Evolutionary conservation across 2,888 invertebrate species (phyloP), one percentile per base, ranked within the genome.

Genomic region (Dysmachus trigonus): DNA sequence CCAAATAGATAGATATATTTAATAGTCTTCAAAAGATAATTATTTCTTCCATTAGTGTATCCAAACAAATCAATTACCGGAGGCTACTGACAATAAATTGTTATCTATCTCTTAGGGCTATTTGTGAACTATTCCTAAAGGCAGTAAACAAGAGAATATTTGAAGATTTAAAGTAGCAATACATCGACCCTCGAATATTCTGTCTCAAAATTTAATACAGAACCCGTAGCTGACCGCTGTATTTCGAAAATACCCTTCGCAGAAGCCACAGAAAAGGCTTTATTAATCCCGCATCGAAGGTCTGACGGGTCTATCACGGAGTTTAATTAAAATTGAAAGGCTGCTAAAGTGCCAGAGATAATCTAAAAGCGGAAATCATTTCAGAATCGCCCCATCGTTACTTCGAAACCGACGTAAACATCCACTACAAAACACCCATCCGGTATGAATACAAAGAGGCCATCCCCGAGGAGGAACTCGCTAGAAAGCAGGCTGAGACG

Each of bases 371-470:
- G 53, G 53, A 53, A 53, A 53, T 53, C 74, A 71, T 87, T 88
- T 76, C 92, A 97, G 97, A 97, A 93, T 96, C 97, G 90, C 96
- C 97, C 83, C 95, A 96, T 91, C 96, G 96, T 89, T 98, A 97
- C 94, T 95, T 97, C 91, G 97, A 97, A 93, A 96, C 97, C 92
- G 97, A 98, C 92, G 98, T 98, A 90, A 98, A 97, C 92, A 97
- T 98, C 92, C 98, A 98, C 93, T 98, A 97, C 94, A 94, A 96
- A 91, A 96, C 96, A 88, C 98, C 98, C 87, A 95, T 98, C 89
- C 94, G 97, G 88, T 95, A 96, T 91, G 97, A 97, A 91, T 96
- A 97, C 88, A 96, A 98, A 93, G 97, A 96, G 89, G 94, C 95
- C 89, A 94, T 96, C 88, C 97, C 97, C 89, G 98, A 98, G 92